Conservation (phyloP, 2,888 invertebrate species). For the Orthosia gracilis region DNA sequence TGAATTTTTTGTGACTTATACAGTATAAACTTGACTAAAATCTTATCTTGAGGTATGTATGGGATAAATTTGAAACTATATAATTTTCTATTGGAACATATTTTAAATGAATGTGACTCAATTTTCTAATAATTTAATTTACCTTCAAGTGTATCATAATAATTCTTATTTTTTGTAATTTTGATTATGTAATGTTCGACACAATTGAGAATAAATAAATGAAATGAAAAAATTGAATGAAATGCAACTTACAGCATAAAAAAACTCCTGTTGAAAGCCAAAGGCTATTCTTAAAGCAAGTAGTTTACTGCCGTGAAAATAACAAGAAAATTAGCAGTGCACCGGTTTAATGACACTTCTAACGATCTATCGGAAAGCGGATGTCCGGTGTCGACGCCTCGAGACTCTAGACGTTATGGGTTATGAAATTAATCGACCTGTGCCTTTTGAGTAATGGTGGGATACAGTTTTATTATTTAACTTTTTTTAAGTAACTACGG, state of each 20-base stretch:
- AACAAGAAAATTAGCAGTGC: constrained; percentile 46
- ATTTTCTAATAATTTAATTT: too few species aligned
- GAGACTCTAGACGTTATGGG: neutral
- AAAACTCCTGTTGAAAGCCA: neutral
- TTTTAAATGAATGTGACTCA: too few species aligned
- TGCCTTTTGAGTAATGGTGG: neutral
- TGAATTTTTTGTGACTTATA: too few species aligned
- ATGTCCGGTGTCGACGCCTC: constrained; percentile 24
- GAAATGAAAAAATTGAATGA: too few species aligned
- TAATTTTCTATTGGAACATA: too few species aligned
- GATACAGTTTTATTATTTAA: neutral
- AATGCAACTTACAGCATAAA: neutral
- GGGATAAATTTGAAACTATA: too few species aligned
- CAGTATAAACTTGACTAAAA: too few species aligned
- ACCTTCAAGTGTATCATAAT: too few species aligned
- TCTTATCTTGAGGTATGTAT: too few species aligned
- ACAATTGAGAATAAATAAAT: too few species aligned
- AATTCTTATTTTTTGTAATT: too few species aligned
- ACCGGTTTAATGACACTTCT: constrained; percentile 45
- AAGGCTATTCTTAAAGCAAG: constrained; percentile 21
- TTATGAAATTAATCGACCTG: constrained; percentile 32
- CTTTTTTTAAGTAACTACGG: neutral
- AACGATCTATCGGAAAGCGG: constrained; percentile 27
- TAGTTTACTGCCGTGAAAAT: constrained; percentile 14
- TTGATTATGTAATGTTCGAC: too few species aligned